Conservation (phyloP, 2,888 invertebrate genomes). For the Zele albiditarsus region DNA sequence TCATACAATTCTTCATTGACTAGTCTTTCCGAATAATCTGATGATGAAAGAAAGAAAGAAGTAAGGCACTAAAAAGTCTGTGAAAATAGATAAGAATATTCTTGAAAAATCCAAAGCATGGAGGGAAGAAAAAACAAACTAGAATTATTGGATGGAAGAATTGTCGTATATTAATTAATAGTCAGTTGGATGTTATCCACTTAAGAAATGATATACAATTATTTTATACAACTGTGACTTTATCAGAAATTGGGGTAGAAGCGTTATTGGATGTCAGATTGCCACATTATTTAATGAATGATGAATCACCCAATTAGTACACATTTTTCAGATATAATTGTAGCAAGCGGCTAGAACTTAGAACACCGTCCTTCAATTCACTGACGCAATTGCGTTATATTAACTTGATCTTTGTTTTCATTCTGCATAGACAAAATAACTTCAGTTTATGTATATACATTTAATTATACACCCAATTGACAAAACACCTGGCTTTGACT, state of each 20-base stretch:
- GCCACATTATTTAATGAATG: slow-evolving; percentile 16
- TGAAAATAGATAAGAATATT: slow-evolving; percentile 1
- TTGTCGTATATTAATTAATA: neutral
- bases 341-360: slow-evolving; percentile 24
- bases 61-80: slow-evolving; percentile 9
- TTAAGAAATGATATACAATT: slow-evolving; percentile 21
- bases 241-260: slow-evolving; percentile 20
- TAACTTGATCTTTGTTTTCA: slow-evolving; percentile 33
- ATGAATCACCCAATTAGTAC: slow-evolving; percentile 2
- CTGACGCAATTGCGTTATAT: neutral
- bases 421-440: slow-evolving; percentile 49
- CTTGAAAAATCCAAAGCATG: slow-evolving; percentile 25
- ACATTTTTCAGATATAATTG: neutral
- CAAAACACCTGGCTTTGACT: neutral
- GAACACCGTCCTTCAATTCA: slow-evolving; percentile 37
- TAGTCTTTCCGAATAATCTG: slow-evolving; percentile 31
- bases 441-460: slow-evolving; percentile 43
- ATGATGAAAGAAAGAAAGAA: slow-evolving; percentile 13
- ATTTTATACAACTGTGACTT: slow-evolving; percentile 34
- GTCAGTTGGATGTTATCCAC: slow-evolving; percentile 7
- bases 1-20: slow-evolving; percentile 29
- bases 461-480: slow-evolving; percentile 45
- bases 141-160: neutral
- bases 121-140: neutral
- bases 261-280: slow-evolving; percentile 14